Evolutionary conservation across 2,888 invertebrate genomes (phyloP), one percentile per base, ranked within the genome.

Genomic region (Oscheius onirici): DNA sequence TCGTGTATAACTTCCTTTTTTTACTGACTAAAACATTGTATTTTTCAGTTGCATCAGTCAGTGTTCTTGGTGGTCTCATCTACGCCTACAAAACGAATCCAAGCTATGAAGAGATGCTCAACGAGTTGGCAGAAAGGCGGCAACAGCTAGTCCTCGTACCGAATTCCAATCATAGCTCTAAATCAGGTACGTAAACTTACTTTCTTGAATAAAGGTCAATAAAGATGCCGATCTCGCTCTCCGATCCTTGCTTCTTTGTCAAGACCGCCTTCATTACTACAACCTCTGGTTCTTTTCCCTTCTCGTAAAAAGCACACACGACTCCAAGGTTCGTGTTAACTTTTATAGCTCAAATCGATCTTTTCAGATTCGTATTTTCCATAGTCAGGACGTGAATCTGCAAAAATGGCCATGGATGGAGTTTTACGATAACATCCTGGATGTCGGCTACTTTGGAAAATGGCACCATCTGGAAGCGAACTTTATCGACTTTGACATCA

Each of bases 221-320:
- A n/a, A n/a, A 74, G 83, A 79, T 49, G 54, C 28, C 11, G 70
- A 72, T 0, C 70, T 82, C 17, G 58, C 70, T 54, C 49, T 69
- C 26, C 72, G 76, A 15, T 83, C 83, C 2, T 41, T 49, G 13
- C 66, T 82, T 46, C 44, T 78, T 17, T 81, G 81, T 69, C 72
- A 73, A 57, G 73, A 81, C 28, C 69, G 84, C 26, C 57, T 86
- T 24, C 83, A 83, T 57, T 76, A 80, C 67, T 82, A 83, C 69
- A 81, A 85, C 60, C 74, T 82, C 22, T 80, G 77, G 77, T 76
- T 85, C 41, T 82, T 84, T 57, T 82, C 85, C 10, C 68, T 85
- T 20, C 57, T 86, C 1, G 76, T 83, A 2, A 71, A 76, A 52
- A 55, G 74, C n/a, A 69, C 75, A 22, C 76, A 79, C 69, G 84